Percentiles rank a stretch among this genome's conserved stretches.
These are phyloP conservation scores for Speoplatyrhinus poulsoni DNA, from an alignment of 2,113 vertebrate species.

Conservation along the genomic window DNA sequence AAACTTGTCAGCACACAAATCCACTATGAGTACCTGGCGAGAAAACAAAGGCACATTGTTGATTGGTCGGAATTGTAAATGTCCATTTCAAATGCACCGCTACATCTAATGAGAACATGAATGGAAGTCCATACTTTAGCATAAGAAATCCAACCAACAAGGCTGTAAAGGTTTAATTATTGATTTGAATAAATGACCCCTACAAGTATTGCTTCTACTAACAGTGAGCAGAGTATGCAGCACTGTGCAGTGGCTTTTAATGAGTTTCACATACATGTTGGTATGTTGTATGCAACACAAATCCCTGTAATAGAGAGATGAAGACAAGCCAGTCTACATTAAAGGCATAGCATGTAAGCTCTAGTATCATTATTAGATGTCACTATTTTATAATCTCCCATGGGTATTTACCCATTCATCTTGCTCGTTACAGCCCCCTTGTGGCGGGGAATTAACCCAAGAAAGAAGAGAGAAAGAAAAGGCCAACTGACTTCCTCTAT, in stretches of 20 bases:
- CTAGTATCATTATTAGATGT: too few species aligned
- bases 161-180: too few species aligned
- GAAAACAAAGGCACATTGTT: constrained; percentile 30
- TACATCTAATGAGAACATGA: background rate
- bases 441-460: background rate
- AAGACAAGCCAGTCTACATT: background rate
- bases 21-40: constrained; percentile 93
- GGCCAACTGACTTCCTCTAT: constrained; percentile 87
- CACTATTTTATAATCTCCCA: too few species aligned
- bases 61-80: background rate
- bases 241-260: too few species aligned
- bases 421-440: too few species aligned
- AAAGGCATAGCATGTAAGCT: background rate
- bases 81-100: background rate
- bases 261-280: too few species aligned
- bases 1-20: constrained; percentile 93
- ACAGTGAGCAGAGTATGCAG: too few species aligned
- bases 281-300: too few species aligned
- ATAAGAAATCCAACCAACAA: too few species aligned
- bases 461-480: background rate
- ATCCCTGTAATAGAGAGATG: background rate
- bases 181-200: too few species aligned
- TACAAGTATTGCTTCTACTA: too few species aligned
- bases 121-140: background rate
- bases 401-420: too few species aligned